Evolutionary conservation across 2,113 vertebrate species (phyloP).

Genomic region (Chaetodon trifascialis): DNA sequence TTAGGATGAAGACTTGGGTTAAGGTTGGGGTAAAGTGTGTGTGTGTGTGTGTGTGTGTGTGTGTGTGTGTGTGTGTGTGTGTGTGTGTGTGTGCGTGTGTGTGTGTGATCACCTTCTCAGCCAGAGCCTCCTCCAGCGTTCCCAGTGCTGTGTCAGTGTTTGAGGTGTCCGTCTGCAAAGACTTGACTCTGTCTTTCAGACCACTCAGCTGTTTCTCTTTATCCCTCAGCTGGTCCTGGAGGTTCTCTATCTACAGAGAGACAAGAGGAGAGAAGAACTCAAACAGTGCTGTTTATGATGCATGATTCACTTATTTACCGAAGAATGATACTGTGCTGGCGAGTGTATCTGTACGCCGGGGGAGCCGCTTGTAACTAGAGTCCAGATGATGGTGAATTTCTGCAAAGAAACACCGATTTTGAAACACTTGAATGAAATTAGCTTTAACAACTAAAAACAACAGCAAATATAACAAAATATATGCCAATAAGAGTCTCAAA

Average conservation of each 20-base stretch:
- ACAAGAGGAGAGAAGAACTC: not conserved
- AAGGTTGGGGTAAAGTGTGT: no score
- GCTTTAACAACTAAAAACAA: not conserved
- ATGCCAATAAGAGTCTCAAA: not conserved
- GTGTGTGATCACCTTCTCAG: slow-evolving; percentile 88
- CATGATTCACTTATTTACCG: not conserved
- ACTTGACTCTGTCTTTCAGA: slow-evolving; percentile 93
- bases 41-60: not conserved
- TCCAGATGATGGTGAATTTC: not conserved
- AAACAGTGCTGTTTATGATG: not conserved
- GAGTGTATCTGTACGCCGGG: not conserved
- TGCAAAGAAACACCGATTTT: not conserved
- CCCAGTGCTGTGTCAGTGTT: slow-evolving; percentile 95
- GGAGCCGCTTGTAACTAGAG: not conserved
- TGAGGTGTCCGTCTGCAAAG: slow-evolving; percentile 92
- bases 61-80: not conserved
- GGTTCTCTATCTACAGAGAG: slow-evolving; percentile 90
- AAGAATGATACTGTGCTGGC: not conserved
- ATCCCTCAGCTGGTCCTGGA: slow-evolving; percentile 93
- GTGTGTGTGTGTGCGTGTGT: slow-evolving; percentile 30
- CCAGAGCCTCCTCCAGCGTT: slow-evolving; percentile 93
- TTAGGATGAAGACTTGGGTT: no score
- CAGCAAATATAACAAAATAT: not conserved
- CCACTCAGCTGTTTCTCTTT: slow-evolving; percentile 95
- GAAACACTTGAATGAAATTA: not conserved